A percentile compares a stretch with the other conserved stretches of the same genome.
Evolutionary conservation across 2,888 invertebrate genomes (phyloP).

Genomic region (Sisyra terminalis): DNA sequence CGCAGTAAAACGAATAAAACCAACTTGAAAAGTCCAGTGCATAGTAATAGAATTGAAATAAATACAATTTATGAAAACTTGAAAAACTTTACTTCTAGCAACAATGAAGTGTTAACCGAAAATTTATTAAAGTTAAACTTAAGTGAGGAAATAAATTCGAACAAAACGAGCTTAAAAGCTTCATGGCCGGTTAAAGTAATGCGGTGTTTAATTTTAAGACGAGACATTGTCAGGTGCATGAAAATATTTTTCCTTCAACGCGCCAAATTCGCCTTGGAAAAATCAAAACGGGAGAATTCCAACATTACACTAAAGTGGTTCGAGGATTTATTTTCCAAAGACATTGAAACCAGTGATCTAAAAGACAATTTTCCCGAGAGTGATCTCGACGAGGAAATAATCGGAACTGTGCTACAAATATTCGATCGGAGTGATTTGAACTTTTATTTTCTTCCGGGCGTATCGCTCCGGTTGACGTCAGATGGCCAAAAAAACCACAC

Average conservation of each 20-base stretch:
- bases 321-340: slow-evolving; percentile 19
- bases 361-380: slow-evolving; percentile 29
- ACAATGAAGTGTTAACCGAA: too few species aligned
- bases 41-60: neutral
- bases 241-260: slow-evolving; percentile 37
- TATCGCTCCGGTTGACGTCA: slow-evolving; percentile 28
- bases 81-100: neutral
- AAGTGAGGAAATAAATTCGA: neutral
- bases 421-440: slow-evolving; percentile 32
- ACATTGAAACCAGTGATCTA: slow-evolving; percentile 15
- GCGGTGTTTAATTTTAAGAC: slow-evolving; percentile 21
- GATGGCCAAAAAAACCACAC: slow-evolving; percentile 28
- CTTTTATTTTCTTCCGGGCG: slow-evolving; percentile 32
- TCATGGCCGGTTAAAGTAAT: slow-evolving; percentile 17
- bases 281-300: slow-evolving; percentile 14
- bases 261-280: slow-evolving; percentile 24
- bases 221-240: slow-evolving; percentile 33
- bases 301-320: slow-evolving; percentile 17
- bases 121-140: too few species aligned
- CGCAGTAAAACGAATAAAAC: neutral
- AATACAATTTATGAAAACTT: neutral
- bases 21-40: neutral
- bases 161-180: slow-evolving; percentile 1
- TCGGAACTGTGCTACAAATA: slow-evolving; percentile 31
- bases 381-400: slow-evolving; percentile 31